Evolutionary conservation across 2,797 vertebrate genomes (phyloP), one percentile per base, ranked within the genome.

Genomic region (Gila robusta): DNA sequence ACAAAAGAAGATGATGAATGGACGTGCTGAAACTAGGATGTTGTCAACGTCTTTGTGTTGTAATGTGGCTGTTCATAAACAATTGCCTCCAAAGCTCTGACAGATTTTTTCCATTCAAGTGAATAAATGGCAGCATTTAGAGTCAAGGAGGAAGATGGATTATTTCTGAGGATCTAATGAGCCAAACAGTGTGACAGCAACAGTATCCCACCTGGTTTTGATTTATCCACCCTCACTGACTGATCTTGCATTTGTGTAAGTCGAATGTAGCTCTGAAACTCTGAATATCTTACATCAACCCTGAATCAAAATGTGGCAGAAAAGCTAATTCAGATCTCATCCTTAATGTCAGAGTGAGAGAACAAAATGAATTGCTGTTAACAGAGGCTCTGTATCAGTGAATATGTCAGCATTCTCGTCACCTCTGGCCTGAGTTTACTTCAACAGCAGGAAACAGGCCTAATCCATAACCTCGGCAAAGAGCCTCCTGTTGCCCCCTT

Each of bases 321-420:
- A 35, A 72, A 17, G 47, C 35, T 35, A 8, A n/a, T 64, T 79
- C 41, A 66, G 90, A 92, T 91, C 91, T 93, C 86, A 91, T 89
- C 59, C 84, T 32, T 44, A 78, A 88, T 67, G 85, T 86, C 87
- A 79, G 89, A 32, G 90, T 84, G 88, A 90, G 85, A 87, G 88
- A 94, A 84, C 85, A 91, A 93, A 93, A 95, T 90, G 87, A 93
- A 94, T 87, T 47, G 9, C 66, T 64, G 76, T 16, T 1, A 84
- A 56, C 73, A 73, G 32, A 23, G 76, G 71, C 19, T 85, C 35
- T 69, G 12, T 32, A 88, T 91, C 83, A 88, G 12, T 52, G 86
- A 70, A 87, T 17, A 17, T 87, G 88, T 91, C 88, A 81, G 66
- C 56, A 28, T 62, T 69, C 37, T 49, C 12, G 37, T 86, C 56